Base-by-base conservation (phyloP, 2,888 invertebrate species). In the Standfussiana lucernea region DNA sequence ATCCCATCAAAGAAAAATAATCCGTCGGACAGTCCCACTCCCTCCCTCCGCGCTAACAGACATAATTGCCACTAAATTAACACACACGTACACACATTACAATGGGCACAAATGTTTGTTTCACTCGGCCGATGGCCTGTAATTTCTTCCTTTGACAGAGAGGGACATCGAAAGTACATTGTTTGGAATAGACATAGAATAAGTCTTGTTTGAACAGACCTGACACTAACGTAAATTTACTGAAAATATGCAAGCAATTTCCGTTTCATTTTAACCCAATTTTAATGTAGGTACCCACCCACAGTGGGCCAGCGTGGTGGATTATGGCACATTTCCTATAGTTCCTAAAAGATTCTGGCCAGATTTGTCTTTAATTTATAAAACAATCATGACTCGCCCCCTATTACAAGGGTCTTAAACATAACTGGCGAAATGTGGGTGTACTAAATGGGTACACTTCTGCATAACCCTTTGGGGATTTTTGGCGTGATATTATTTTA, bases 131-230 rank as follows among this genome's bases (percentile, higher is more conserved):
- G 73, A 71, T 56, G 71, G 69, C 79, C 75, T 85, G 85, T 88
- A 88, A 91, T 88, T 89, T 84, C 85, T 83, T 88, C 88, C 86
- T 86, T 87, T 89, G 88, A 87, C 85, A 84, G 70, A 84, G 70
- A 72, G 78, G 82, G 79, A 73, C 66, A 37, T 69, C 62, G 53
- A 72, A 45, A 69, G 5, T 59, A 61, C 74, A 78, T 86, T 86
- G 72, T 86, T 77, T 74, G 62, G 67, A 56, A 67, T 59, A 37
- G 67, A 15, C 74, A 47, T 62, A 86, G 88, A 86, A 37, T 40
- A 50, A 1, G 1, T 40, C 7, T 53, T 18, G 32, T 45, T 59
- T 35, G 18, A 7, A 37, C 32, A 86, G 79, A 85, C 8, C 1
- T 0, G 86, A 74, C 71, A 50, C 13, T 42, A 0, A 18, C 2